A percentile compares a stretch with the other conserved stretches of the same genome.
phyloP scores from a whole-genome alignment of 2,797 vertebrate species.

The Manis crassicaudata region DNA sequence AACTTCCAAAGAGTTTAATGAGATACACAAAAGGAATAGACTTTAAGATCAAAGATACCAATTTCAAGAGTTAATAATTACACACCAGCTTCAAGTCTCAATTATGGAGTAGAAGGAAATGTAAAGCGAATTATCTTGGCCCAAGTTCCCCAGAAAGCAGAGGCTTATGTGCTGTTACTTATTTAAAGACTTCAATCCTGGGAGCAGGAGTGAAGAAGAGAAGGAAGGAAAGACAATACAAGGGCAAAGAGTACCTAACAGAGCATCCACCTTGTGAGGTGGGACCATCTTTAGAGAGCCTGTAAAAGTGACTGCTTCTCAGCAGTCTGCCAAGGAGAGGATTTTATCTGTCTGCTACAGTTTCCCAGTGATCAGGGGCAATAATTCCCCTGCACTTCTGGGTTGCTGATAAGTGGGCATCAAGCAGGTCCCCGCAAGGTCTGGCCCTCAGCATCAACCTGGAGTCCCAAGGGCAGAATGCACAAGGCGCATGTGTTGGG shows the following conservation, averaged over 20 bases:
- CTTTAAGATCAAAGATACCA: neutral
- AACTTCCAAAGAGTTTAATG: constrained; percentile 24
- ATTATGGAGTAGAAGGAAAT: constrained; percentile 11
- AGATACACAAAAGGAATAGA: constrained; percentile 26
- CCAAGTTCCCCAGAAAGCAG: neutral
- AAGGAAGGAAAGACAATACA: neutral
- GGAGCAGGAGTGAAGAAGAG: neutral
- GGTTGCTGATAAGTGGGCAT: neutral
- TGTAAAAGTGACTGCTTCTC: neutral
- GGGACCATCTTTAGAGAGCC: neutral
- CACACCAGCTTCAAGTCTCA: neutral
- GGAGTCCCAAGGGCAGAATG: neutral
- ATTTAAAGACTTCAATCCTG: neutral
- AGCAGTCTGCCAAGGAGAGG: neutral
- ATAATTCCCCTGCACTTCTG: neutral
- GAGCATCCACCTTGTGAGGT: neutral
- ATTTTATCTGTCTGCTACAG: neutral
- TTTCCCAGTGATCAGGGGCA: neutral
- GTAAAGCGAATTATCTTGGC: neutral
- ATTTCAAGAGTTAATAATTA: neutral
- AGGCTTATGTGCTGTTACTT: neutral
- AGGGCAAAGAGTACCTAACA: no score
- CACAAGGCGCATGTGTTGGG: neutral
- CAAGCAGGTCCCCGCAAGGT: neutral
- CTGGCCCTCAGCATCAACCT: neutral